phyloP scores from a whole-genome alignment of 1,140 invertebrate genomes.

The Tetramorium alpestre region DNA sequence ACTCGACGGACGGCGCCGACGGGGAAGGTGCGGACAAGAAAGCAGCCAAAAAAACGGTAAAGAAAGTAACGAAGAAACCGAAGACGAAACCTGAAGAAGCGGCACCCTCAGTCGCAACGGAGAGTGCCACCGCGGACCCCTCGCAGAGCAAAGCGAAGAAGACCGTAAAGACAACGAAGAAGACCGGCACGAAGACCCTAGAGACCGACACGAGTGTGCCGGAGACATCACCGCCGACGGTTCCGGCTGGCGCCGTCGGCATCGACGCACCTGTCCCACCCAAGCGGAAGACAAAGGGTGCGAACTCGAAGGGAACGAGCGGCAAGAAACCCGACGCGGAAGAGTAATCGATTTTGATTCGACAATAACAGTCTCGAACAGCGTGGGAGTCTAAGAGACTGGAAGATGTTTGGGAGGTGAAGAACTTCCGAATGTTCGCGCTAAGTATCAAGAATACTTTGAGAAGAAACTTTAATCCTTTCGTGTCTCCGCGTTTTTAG shows the following conservation, averaged over 20 bases:
- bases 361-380: conserved; percentile 57
- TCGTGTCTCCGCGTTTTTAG: background rate
- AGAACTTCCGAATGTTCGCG: background rate
- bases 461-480: conserved; percentile 25
- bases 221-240: conserved; percentile 76
- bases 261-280: conserved; percentile 83
- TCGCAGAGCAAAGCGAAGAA: conserved; percentile 75
- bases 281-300: conserved; percentile 81
- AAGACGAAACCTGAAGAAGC: conserved; percentile 74
- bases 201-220: conserved; percentile 76
- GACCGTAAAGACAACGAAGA: conserved; percentile 75
- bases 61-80: conserved; percentile 78
- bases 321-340: conserved; percentile 72
- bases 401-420: background rate
- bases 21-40: conserved; percentile 70
- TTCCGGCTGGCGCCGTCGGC: background rate
- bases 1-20: conserved; percentile 44
- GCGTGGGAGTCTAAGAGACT: background rate
- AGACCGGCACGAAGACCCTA: conserved; percentile 72
- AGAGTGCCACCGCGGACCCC: conserved; percentile 55
- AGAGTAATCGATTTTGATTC: conserved; percentile 54
- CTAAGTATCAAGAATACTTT: background rate
- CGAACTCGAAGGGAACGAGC: conserved; percentile 68
- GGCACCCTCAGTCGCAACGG: conserved; percentile 1
- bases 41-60: conserved; percentile 76